These are phyloP conservation scores for Sphaerolaimus hirsutus DNA, from an alignment of 2,888 invertebrate species.

Conservation along the genomic window DNA sequence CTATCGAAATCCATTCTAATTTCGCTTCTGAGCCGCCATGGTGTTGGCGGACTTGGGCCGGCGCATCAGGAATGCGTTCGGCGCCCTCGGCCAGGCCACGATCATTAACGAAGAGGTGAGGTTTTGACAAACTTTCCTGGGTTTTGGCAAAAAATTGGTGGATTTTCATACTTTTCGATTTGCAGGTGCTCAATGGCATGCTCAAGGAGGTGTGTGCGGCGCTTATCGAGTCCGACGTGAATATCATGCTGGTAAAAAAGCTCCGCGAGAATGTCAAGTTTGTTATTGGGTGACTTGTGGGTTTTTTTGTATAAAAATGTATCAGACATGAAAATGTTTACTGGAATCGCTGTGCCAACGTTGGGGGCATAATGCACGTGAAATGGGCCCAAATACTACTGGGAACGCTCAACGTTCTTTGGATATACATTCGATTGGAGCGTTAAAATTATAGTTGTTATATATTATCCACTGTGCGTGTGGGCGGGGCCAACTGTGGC, in stretches of 20 bases:
- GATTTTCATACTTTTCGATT: constrained; percentile 1
- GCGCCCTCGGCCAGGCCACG: constrained; percentile 86
- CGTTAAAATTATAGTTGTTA: too few species aligned
- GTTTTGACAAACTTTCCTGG: constrained; percentile 2
- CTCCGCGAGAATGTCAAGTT: constrained; percentile 74
- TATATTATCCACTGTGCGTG: too few species aligned
- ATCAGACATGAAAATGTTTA: too few species aligned
- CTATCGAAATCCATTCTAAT: not conserved
- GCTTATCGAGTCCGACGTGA: constrained; percentile 78
- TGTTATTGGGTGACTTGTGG: too few species aligned
- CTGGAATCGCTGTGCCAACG: too few species aligned
- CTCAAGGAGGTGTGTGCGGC: constrained; percentile 80
- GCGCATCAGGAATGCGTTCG: constrained; percentile 90
- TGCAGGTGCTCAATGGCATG: constrained; percentile 84
- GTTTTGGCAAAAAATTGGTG: not conserved
- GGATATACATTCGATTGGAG: too few species aligned
- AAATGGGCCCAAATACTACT: too few species aligned
- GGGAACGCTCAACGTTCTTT: not conserved
- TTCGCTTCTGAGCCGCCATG: constrained; percentile 38
- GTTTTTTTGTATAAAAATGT: too few species aligned
- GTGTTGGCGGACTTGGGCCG: constrained; percentile 98
- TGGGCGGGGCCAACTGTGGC: too few species aligned
- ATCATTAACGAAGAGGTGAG: constrained; percentile 87
- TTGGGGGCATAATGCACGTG: too few species aligned
- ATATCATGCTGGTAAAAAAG: constrained; percentile 77